Evolutionary conservation across 2,888 invertebrate species (phyloP), one percentile per base, ranked within the genome.

Genomic region (Agrotis clavis): DNA sequence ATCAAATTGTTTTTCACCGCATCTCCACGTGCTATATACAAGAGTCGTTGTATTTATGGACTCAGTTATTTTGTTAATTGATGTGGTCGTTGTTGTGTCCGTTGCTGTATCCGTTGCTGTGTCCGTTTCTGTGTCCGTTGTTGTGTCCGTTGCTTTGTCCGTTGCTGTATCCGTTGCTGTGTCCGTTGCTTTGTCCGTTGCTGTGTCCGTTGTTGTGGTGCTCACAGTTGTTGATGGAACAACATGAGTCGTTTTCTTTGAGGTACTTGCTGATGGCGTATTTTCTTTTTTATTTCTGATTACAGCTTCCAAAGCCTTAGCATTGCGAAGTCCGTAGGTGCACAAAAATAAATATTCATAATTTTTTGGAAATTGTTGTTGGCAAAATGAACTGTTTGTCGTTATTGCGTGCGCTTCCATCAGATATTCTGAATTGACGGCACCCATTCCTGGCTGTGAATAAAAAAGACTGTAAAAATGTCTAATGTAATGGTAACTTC

Each of bases 371-470:
- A 77, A 69, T 48, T 74, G 65, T 9, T 50, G 30, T 9, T 54
- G 53, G 48, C 82, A 77, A 30, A 72, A 72, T 7, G 73, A n/a
- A 16, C 16, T 62, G 13, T 76, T 72, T 2, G 73, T 67, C 61
- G 82, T 51, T 13, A 83, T 21, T 54, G 71, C 71, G 19, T 60
- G 50, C 11, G 74, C 75, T 74, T 75, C 70, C 54, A 56, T 71
- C 25, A 84, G 25, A 35, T 71, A 77, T 48, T 53, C 19, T 16
- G 79, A 71, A 62, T 82, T 84, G 0, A 62, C n/a, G 50, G 6
- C n/a, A 18, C 16, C 11, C 14, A 57, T 30, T n/a, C 70, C 67
- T 0, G 73, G 79, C 84, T 84, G 67, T 18, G 63, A 68, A 59
- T 45, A 47, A 53, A 21, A 21, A 56, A 54, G 14, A 66, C 19